A percentile compares a stretch with the other conserved stretches of the same genome.
Conservation (phyloP, 2,113 vertebrate species). For the Nicator chloris region DNA sequence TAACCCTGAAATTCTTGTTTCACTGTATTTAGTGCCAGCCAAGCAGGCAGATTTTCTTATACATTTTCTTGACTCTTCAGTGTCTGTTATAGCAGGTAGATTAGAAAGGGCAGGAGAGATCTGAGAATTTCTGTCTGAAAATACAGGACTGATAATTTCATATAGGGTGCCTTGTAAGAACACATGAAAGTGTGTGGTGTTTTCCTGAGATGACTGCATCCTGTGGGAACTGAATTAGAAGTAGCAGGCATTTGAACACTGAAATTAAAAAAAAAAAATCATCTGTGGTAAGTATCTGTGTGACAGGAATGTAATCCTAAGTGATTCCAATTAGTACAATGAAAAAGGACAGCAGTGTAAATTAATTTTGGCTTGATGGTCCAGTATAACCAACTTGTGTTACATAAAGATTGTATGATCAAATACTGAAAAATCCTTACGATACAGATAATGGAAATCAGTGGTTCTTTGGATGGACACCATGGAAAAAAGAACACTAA, state of each 20-base stretch:
- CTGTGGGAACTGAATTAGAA: neutral
- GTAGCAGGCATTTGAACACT: neutral
- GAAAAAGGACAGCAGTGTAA: neutral
- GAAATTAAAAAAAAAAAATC: neutral
- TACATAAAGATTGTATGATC: neutral
- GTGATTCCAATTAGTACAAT: neutral
- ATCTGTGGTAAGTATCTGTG: neutral
- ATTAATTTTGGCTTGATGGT: neutral
- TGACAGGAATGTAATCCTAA: neutral
- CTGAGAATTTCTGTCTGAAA: neutral
- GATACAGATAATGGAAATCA: neutral
- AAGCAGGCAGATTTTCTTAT: neutral
- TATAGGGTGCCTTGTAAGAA: neutral
- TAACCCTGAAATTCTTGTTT: neutral
- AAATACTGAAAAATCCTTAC: neutral
- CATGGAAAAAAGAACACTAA: neutral
- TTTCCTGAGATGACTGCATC: neutral
- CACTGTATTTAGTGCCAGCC: neutral
- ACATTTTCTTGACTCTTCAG: neutral
- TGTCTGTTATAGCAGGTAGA: neutral
- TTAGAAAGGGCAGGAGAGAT: neutral
- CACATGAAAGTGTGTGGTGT: neutral
- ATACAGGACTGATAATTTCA: constrained; percentile 12
- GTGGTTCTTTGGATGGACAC: neutral
- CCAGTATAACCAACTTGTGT: neutral